Conservation (phyloP, 2,888 invertebrate species). For the Drosophila nigricruria region DNA sequence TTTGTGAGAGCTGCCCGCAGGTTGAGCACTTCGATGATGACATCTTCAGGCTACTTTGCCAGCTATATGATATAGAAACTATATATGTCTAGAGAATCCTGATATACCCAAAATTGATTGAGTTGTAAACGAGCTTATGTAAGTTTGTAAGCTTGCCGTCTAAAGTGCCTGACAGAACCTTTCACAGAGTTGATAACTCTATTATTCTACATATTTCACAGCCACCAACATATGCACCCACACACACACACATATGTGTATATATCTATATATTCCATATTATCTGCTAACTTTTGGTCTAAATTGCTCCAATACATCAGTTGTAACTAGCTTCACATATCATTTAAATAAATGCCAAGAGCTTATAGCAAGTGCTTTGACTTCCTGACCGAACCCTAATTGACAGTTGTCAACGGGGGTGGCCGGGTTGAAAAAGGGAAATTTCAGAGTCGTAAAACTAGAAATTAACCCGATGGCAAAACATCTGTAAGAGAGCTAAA, state of each 20-base stretch:
- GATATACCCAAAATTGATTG: background rate
- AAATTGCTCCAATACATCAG: background rate
- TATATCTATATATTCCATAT: background rate
- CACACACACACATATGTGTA: background rate
- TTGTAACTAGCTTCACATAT: background rate
- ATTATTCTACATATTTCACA: too few relatives aligned
- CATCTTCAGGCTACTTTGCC: too few relatives aligned
- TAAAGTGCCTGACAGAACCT: too few relatives aligned
- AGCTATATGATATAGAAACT: too few relatives aligned
- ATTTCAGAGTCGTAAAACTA: background rate
- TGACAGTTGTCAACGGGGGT: background rate
- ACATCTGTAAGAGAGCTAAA: constrained; percentile 9
- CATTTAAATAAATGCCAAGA: background rate
- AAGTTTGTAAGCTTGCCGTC: too few relatives aligned
- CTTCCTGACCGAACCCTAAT: background rate
- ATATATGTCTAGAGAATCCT: background rate
- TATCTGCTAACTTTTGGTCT: background rate
- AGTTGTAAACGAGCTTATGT: too few relatives aligned
- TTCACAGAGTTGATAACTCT: too few relatives aligned
- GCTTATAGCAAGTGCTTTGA: background rate
- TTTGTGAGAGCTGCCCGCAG: too few relatives aligned
- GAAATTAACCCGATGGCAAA: constrained; percentile 5
- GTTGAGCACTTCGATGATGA: too few relatives aligned
- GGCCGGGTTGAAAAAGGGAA: background rate
- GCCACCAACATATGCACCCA: too few relatives aligned